Conservation (phyloP, 23 tunicate genomes). For the Trididemnum miniatum region DNA sequence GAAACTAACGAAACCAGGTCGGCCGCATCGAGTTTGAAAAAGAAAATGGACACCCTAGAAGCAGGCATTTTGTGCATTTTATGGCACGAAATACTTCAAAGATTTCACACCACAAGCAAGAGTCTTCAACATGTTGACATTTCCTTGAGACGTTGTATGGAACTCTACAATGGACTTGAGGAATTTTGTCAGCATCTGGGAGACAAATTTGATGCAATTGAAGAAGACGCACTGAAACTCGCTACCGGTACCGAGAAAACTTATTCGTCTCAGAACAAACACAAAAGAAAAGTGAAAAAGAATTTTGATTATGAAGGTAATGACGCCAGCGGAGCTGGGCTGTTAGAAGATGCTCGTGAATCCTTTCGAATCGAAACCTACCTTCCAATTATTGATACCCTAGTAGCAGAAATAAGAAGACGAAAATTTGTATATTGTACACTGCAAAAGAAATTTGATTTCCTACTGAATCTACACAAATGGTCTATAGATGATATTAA, state of each 20-base stretch:
- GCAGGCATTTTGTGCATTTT: slow-evolving; percentile 15
- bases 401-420: slow-evolving; percentile 19
- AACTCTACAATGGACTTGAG: slow-evolving; percentile 23
- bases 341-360: slow-evolving; percentile 15
- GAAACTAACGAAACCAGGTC: slow-evolving; percentile 11
- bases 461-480: slow-evolving; percentile 18
- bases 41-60: slow-evolving; percentile 21
- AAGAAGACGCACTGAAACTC: slow-evolving; percentile 15
- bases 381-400: slow-evolving; percentile 26
- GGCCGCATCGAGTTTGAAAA: slow-evolving; percentile 19
- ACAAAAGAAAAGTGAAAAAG: slow-evolving; percentile 19
- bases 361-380: slow-evolving; percentile 23
- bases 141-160: slow-evolving; percentile 11
- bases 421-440: slow-evolving; percentile 12
- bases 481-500: not conserved
- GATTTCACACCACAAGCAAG: slow-evolving; percentile 21
- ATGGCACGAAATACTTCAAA: slow-evolving; percentile 22
- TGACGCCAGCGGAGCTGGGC: slow-evolving; percentile 3
- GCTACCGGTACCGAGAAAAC: slow-evolving; percentile 13
- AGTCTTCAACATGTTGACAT: slow-evolving; percentile 24
- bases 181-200: slow-evolving; percentile 1
- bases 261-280: slow-evolving; percentile 23
- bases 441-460: slow-evolving; percentile 10
- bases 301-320: slow-evolving; percentile 19
- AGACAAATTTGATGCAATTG: slow-evolving; percentile 13